Base-by-base conservation (phyloP, 1,140 invertebrate species). In the Anastrepha obliqua region DNA sequence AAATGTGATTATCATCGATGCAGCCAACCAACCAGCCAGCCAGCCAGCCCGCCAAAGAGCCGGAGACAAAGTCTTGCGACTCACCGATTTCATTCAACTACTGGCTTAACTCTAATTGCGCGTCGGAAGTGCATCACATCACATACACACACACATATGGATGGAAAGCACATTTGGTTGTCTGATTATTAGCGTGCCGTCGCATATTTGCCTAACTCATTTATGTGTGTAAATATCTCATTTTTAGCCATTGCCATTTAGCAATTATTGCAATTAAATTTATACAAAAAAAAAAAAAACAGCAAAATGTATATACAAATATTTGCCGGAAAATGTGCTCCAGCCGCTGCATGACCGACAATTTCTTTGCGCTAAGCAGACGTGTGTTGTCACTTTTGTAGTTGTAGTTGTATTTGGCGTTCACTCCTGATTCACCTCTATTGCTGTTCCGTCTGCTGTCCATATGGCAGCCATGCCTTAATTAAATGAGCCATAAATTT, bases 401-500 rank as follows among this genome's bases (percentile, higher is more conserved):
- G 47, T 55, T 58, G 47, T 81, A 2, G 17, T 55, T 58, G 47
- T 55, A 2, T 9, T 55, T 81, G 47, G 8, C n/a, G 44, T 11
- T 29, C 47, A 20, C 55, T 17, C 47, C 29, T 67, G 20, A 29
- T 0, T 81, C 42, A 11, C 2, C 39, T 15, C 42, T 44, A 39
- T 3, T 13, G 3, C 13, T 70, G 67, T 42, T 44, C 39, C 17
- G 17, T 9, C 17, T 58, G 51, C 8, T 58, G 17, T 29, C 74
- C 74, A 81, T 51, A 81, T 81, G 74, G 9, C 9, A 11, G 74
- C 47, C 1, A 55, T 55, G 74, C 15, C 74, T 81, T 29, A 81
- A 81, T 81, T 81, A 58, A 81, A 81, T 81, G 44, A 81, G 74
- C 74, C 47, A 81, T 55, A 81, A 81, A 81, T 81, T 81, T 55